Percentiles rank a stretch among this genome's conserved stretches.
Evolutionary conservation across 2,113 vertebrate species (phyloP).

Genomic region (Sus scrofa): DNA sequence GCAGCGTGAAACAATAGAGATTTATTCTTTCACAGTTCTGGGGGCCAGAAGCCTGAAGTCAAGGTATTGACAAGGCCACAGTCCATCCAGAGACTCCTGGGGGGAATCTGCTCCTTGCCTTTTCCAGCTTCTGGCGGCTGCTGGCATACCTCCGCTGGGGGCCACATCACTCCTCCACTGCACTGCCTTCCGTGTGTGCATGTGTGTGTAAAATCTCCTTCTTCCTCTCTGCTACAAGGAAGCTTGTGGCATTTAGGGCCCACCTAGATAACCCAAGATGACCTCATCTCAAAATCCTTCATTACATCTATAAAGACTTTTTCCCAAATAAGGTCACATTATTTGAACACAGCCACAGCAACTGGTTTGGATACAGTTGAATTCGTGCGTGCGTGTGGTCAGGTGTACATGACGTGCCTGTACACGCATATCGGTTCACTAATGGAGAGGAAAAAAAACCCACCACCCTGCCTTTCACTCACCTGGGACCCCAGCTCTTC

Average conservation of each 20-base stretch:
- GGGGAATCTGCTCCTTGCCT: not conserved
- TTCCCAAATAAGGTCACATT: not conserved
- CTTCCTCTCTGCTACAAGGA: not conserved
- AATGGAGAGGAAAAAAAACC: not conserved
- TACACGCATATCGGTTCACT: not conserved
- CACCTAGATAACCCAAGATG: not conserved
- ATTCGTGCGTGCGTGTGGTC: not conserved
- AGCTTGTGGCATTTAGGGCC: not conserved
- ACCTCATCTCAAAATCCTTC: constrained; percentile 21
- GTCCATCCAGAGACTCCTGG: not conserved
- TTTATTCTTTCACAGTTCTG: not conserved
- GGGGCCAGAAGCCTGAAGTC: not conserved
- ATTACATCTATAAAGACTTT: not conserved
- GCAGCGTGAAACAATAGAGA: not conserved
- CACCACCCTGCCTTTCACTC: not conserved
- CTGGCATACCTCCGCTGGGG: not conserved
- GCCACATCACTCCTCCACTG: not conserved
- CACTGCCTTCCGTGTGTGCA: not conserved
- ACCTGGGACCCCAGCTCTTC: not conserved
- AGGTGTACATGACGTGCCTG: not conserved
- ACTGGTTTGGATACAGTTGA: not conserved
- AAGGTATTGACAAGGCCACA: not conserved
- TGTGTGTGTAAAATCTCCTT: not conserved
- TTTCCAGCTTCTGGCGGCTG: not conserved
- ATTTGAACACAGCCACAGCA: not conserved